Conservation (phyloP, 92 coral and sea anemone species). For the Phymanthus crucifer region DNA sequence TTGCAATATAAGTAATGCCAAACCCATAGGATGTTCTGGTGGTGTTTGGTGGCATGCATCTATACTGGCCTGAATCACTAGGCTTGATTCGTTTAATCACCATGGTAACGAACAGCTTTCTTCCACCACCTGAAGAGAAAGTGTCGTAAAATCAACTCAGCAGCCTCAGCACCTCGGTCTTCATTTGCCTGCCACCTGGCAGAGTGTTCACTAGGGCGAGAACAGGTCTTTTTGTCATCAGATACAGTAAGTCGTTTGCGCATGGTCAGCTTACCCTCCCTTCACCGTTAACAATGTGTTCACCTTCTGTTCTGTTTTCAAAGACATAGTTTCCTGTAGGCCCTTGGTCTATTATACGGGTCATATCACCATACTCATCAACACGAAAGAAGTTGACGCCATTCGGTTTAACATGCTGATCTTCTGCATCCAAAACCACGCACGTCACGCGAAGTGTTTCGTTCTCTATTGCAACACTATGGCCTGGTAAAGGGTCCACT, state of each 20-base stretch:
- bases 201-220: too few relatives aligned
- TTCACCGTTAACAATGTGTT: not conserved
- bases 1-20: constrained; percentile 26
- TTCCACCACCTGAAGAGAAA: constrained; percentile 35
- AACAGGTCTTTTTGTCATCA: too few relatives aligned
- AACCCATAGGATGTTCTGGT: constrained; percentile 25
- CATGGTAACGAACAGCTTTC: constrained; percentile 42
- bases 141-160: not conserved
- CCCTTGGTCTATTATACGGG: not conserved
- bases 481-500: constrained; percentile 49
- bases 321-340: constrained; percentile 14
- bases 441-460: constrained; percentile 51
- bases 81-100: constrained; percentile 35
- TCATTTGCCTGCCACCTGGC: too few relatives aligned
- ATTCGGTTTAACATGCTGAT: constrained; percentile 14
- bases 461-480: constrained; percentile 40
- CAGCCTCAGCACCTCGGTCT: not conserved
- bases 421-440: constrained; percentile 49
- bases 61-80: constrained; percentile 38
- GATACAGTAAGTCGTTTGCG: too few relatives aligned
- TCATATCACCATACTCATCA: not conserved
- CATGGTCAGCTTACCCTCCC: too few relatives aligned
- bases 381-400: constrained; percentile 36
- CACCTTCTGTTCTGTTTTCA: constrained; percentile 40
- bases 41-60: constrained; percentile 19